phyloP scores from a whole-genome alignment of 2,888 invertebrate species.

The Athripsodes cinereus region DNA sequence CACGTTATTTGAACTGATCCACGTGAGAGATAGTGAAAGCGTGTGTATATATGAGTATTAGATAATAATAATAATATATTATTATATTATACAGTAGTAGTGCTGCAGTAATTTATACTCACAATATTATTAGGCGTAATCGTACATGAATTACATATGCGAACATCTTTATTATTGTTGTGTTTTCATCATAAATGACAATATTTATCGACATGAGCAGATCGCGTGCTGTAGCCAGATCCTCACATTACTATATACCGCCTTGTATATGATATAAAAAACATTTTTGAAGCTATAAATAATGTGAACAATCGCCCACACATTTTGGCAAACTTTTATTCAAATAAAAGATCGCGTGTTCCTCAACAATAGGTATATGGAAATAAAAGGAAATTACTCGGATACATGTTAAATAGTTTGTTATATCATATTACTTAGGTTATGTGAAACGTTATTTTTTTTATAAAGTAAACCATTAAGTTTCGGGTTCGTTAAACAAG shows the following conservation, averaged over 20 bases:
- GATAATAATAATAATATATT: no score
- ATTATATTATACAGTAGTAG: no score
- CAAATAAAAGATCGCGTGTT: conserved; percentile 21
- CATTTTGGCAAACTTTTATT: conserved; percentile 18
- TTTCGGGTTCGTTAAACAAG: neutral
- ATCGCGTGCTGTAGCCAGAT: conserved; percentile 8
- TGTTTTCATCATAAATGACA: conserved; percentile 9
- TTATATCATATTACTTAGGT: no score
- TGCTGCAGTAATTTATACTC: no score
- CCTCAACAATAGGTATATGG: neutral
- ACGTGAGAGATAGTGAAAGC: no score
- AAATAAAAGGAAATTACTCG: neutral
- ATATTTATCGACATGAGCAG: conserved; percentile 12
- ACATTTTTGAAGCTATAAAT: conserved; percentile 17
- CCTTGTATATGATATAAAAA: neutral
- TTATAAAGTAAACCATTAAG: no score
- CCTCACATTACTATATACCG: neutral
- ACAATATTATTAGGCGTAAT: no score
- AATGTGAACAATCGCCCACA: conserved; percentile 16
- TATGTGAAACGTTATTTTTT: no score
- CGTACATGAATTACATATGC: neutral
- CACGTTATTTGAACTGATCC: no score
- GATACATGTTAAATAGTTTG: no score
- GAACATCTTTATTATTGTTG: conserved; percentile 7
- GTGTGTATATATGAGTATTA: no score